phyloP scores from a whole-genome alignment of 2,113 vertebrate genomes.

The Gallinago media region DNA sequence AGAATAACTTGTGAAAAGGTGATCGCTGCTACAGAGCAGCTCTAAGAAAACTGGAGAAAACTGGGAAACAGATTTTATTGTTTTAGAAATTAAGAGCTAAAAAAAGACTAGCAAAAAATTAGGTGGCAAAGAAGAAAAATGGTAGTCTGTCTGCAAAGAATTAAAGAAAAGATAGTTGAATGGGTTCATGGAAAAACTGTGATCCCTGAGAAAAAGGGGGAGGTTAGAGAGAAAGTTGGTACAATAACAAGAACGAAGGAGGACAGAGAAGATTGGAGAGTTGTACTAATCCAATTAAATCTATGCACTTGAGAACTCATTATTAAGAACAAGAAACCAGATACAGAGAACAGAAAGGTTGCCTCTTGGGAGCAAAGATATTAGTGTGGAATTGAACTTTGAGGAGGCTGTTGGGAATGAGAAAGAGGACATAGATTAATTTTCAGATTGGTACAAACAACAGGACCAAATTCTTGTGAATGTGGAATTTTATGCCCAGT shows the following conservation, averaged over 20 bases:
- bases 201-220: background rate
- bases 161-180: background rate
- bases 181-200: background rate
- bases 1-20: background rate
- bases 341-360: background rate
- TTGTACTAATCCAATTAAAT: conserved; percentile 28
- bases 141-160: background rate
- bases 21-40: background rate
- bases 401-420: background rate
- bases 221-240: background rate
- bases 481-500: background rate
- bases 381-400: background rate
- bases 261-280: background rate
- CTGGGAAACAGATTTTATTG: background rate
- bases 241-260: background rate
- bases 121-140: background rate
- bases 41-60: background rate
- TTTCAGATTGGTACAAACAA: background rate
- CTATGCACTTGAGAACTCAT: conserved; percentile 4
- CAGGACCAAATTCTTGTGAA: background rate
- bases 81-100: background rate
- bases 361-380: background rate
- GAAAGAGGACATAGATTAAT: background rate
- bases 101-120: background rate
- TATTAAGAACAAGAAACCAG: conserved; percentile 1